Percentiles rank a stretch among this genome's conserved stretches.
These are phyloP conservation scores for Murina feae DNA, from an alignment of 2,113 vertebrate genomes.

Conservation along the genomic window DNA sequence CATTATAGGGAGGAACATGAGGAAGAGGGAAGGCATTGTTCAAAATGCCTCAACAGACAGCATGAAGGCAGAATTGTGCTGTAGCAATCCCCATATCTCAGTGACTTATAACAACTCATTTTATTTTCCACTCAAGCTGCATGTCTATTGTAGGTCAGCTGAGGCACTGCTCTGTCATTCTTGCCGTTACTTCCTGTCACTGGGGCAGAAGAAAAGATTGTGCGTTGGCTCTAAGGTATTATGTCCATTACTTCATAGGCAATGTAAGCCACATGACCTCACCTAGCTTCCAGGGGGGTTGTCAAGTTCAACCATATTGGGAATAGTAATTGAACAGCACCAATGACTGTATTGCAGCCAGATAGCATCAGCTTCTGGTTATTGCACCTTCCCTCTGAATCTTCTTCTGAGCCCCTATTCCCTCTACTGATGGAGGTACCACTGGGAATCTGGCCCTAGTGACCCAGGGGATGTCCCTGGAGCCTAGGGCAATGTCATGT, in stretches of 20 bases:
- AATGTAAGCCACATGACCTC: background rate
- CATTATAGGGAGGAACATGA: background rate
- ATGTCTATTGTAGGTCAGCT: background rate
- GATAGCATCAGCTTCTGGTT: background rate
- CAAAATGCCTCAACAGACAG: background rate
- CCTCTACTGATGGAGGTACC: background rate
- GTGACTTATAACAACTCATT: background rate
- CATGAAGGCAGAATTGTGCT: background rate
- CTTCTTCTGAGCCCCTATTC: background rate
- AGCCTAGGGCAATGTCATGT: too few species aligned
- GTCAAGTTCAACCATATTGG: background rate
- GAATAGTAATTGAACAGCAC: background rate
- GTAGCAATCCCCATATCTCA: background rate
- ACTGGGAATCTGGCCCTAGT: background rate
- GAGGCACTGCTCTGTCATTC: background rate
- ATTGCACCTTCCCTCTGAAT: background rate
- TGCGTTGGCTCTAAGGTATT: background rate
- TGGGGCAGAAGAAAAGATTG: background rate
- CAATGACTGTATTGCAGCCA: background rate
- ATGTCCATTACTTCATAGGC: background rate
- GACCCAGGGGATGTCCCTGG: background rate
- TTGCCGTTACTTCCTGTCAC: background rate
- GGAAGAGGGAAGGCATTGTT: background rate
- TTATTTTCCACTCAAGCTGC: background rate
- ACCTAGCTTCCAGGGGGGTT: background rate